phyloP scores from a whole-genome alignment of 2,888 invertebrate species.

The Mythimna vitellina region DNA sequence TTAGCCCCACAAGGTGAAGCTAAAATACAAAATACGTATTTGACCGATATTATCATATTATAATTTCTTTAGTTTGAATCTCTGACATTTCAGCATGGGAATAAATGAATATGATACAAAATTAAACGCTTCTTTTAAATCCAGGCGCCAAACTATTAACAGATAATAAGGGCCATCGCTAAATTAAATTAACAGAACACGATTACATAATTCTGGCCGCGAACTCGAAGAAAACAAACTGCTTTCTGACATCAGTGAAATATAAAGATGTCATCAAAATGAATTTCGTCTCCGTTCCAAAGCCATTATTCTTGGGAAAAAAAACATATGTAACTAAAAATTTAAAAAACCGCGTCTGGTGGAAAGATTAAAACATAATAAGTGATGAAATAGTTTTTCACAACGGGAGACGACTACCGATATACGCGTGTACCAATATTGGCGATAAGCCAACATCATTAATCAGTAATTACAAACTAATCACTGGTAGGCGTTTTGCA shows the following conservation, averaged over 20 bases:
- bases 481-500: slow-evolving; percentile 29
- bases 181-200: slow-evolving; percentile 5
- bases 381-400: slow-evolving; percentile 24
- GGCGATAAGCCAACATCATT: slow-evolving; percentile 45
- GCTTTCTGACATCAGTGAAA: slow-evolving; percentile 6
- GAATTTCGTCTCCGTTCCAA: not conserved
- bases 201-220: not conserved
- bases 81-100: not conserved
- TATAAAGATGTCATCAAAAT: slow-evolving; percentile 21
- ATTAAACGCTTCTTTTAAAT: not conserved
- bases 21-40: too few relatives aligned
- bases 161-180: not conserved
- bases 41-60: too few relatives aligned
- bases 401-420: slow-evolving; percentile 28
- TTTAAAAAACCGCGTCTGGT: not conserved
- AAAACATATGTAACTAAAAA: not conserved
- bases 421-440: slow-evolving; percentile 42
- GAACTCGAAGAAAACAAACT: not conserved
- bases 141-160: slow-evolving; percentile 6
- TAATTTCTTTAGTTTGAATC: not conserved
- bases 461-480: slow-evolving; percentile 51
- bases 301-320: not conserved
- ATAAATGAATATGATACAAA: not conserved
- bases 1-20: too few relatives aligned
- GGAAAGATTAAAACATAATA: slow-evolving; percentile 21